Conservation (phyloP, 2,797 vertebrate genomes). For the Acanthurus lineatus region DNA sequence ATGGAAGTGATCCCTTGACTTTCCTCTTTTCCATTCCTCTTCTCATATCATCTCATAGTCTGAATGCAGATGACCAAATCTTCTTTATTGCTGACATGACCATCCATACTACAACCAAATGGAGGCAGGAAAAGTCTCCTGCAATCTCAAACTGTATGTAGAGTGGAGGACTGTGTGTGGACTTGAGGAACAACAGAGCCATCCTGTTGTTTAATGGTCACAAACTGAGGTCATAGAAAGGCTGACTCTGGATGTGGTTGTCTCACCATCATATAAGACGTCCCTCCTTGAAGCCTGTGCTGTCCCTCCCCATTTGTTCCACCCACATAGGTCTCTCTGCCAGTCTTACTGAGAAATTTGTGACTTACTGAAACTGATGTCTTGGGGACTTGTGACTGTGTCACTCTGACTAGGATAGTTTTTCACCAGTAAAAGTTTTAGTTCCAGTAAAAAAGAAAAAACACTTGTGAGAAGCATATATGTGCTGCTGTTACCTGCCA, state of each 20-base stretch:
- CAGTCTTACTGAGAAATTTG: slow-evolving; percentile 18
- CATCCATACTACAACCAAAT: slow-evolving; percentile 3
- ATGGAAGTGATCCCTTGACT: slow-evolving; percentile 83
- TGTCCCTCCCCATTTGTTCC: slow-evolving; percentile 37
- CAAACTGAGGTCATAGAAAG: slow-evolving; percentile 55
- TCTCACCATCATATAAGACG: slow-evolving; percentile 56
- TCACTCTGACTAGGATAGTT: too few relatives aligned
- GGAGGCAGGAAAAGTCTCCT: slow-evolving; percentile 8
- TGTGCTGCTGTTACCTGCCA: too few relatives aligned
- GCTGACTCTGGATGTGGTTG: slow-evolving; percentile 47
- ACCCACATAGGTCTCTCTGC: slow-evolving; percentile 38
- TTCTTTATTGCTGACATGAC: slow-evolving; percentile 62
- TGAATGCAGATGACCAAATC: slow-evolving; percentile 68
- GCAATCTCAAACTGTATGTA: slow-evolving; percentile 25
- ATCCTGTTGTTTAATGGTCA: slow-evolving; percentile 39
- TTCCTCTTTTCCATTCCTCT: slow-evolving; percentile 37
- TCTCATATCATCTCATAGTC: slow-evolving; percentile 50
- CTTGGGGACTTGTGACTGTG: background rate
- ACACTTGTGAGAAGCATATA: too few relatives aligned
- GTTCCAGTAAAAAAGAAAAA: too few relatives aligned
- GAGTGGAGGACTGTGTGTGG: slow-evolving; percentile 18
- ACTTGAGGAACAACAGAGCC: slow-evolving; percentile 21
- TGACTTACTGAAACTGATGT: slow-evolving; percentile 14
- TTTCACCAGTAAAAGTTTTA: too few relatives aligned
- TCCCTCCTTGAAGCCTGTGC: slow-evolving; percentile 37